Evolutionary conservation across 1,140 invertebrate genomes (phyloP).

Genomic region (Brachionus koreanus): DNA sequence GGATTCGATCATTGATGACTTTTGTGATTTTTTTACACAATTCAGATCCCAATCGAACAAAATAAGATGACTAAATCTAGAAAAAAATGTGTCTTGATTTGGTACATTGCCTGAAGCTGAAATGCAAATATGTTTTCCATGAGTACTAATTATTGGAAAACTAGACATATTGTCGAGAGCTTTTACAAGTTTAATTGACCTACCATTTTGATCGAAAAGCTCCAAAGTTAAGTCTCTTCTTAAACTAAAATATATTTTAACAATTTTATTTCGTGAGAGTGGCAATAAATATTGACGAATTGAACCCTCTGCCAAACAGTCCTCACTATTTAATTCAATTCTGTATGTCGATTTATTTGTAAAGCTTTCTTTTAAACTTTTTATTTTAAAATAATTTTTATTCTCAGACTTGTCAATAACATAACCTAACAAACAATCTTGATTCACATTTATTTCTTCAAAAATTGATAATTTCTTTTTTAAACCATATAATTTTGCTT

Average conservation of each 20-base stretch:
- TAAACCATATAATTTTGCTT: background rate
- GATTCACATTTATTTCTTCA: background rate
- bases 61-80: background rate
- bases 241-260: background rate
- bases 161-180: background rate
- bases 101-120: background rate
- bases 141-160: background rate
- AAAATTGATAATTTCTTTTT: background rate
- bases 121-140: background rate
- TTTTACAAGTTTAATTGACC: background rate
- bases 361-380: background rate
- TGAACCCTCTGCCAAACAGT: background rate
- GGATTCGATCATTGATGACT: background rate
- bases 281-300: background rate
- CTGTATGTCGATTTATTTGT: background rate
- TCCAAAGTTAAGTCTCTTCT: background rate
- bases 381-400: constrained; percentile 38
- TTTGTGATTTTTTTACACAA: background rate
- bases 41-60: background rate
- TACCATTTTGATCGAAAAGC: background rate
- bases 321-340: background rate
- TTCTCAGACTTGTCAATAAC: background rate
- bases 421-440: background rate
- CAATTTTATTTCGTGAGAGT: background rate
- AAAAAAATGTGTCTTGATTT: background rate